These are phyloP conservation scores for Delia radicum DNA, from an alignment of 1,140 invertebrate species.

Conservation along the genomic window DNA sequence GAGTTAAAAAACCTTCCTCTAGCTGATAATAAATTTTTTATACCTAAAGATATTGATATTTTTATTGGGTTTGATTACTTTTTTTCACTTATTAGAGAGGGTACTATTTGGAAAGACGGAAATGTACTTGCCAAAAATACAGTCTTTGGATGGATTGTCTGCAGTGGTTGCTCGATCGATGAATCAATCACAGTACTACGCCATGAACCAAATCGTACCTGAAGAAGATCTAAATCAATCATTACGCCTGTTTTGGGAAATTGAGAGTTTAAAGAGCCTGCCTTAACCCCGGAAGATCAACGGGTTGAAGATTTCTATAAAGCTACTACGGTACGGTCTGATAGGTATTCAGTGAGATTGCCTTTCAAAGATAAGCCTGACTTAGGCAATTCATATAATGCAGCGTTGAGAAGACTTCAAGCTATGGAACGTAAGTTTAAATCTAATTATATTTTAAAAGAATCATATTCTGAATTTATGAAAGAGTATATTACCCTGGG, in stretches of 20 bases:
- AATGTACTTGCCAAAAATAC: neutral
- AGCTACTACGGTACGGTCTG: neutral
- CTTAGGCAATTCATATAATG: neutral
- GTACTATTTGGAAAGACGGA: neutral
- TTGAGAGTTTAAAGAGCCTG: neutral
- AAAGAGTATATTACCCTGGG: constrained; percentile 24
- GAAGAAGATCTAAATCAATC: neutral
- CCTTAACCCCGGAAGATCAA: neutral
- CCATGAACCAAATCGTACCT: neutral
- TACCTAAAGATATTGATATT: too few species aligned
- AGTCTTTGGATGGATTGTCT: neutral
- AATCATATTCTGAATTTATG: constrained; percentile 19
- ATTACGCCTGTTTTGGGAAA: neutral
- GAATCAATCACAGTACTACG: neutral
- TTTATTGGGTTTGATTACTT: neutral
- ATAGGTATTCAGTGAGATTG: neutral
- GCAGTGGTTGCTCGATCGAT: neutral
- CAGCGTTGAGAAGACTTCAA: neutral
- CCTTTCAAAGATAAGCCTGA: neutral
- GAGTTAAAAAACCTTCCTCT: neutral
- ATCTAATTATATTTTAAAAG: neutral
- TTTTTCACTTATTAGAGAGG: neutral
- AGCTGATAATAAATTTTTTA: too few species aligned
- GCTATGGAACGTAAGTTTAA: neutral
- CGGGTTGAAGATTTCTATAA: neutral